A percentile compares a stretch with the other conserved stretches of the same genome.
phyloP scores from a whole-genome alignment of 2,797 vertebrate genomes.

The Lepidocolaptes lacrymiger region DNA sequence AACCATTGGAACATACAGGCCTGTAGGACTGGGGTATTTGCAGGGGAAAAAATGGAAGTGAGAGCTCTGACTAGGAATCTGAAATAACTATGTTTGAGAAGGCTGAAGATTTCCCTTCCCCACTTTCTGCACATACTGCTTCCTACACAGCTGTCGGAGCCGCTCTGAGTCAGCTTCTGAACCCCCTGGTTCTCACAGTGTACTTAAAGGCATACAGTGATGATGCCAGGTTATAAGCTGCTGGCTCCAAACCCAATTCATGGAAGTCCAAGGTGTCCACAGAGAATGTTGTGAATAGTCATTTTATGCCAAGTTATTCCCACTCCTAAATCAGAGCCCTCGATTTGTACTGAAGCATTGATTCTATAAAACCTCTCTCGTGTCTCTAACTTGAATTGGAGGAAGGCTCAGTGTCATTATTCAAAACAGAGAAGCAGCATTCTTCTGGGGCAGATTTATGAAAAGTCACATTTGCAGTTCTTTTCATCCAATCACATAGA shows the following conservation, averaged over 20 bases:
- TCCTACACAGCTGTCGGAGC: constrained; percentile 33
- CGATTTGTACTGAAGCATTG: neutral
- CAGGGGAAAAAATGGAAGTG: neutral
- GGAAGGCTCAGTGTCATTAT: neutral
- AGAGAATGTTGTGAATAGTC: constrained; percentile 12
- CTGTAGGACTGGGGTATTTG: fast-evolving
- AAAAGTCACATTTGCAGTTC: neutral
- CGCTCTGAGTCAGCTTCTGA: constrained; percentile 45
- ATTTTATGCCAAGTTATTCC: constrained; percentile 15
- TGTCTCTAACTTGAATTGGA: neutral
- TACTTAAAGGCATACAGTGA: neutral
- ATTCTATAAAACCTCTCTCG: neutral
- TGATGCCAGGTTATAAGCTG: neutral
- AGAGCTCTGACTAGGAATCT: neutral
- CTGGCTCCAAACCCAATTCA: constrained; percentile 5
- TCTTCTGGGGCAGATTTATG: constrained; percentile 10
- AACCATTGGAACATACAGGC: neutral
- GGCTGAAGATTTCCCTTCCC: neutral
- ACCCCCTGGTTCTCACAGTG: neutral
- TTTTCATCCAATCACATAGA: neutral
- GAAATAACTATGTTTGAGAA: neutral
- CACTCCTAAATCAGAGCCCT: neutral
- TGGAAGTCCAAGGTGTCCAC: neutral
- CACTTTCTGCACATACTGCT: neutral
- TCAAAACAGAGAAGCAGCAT: neutral